Conservation (phyloP, 2,113 vertebrate species). For the Pituophis catenifer region DNA sequence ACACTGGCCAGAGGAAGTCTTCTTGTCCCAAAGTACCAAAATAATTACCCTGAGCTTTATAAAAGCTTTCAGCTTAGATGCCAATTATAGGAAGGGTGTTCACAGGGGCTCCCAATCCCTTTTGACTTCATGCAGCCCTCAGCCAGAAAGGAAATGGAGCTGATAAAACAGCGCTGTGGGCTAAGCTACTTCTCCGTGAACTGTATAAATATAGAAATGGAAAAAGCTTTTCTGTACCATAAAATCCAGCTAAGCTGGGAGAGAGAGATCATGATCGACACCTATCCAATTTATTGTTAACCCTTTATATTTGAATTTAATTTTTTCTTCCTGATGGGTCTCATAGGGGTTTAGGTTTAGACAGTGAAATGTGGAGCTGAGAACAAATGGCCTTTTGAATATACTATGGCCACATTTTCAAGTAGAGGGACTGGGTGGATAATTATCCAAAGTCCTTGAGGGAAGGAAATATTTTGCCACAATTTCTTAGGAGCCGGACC, state of each 20-base stretch:
- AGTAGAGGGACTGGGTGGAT: background rate
- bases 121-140: background rate
- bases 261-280: background rate
- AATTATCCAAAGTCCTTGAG: background rate
- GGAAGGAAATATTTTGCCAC: background rate
- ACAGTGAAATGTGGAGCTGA: background rate
- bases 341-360: background rate
- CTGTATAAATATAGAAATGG: background rate
- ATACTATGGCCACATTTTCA: background rate
- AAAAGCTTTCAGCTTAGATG: background rate
- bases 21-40: background rate
- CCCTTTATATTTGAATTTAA: background rate
- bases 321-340: background rate
- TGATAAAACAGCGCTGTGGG: background rate
- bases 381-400: background rate
- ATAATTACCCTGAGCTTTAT: background rate
- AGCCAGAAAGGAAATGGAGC: background rate
- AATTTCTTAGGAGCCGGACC: background rate
- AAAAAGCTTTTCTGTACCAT: background rate
- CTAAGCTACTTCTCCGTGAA: background rate
- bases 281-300: background rate
- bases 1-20: background rate
- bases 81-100: background rate
- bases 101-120: background rate
- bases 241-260: background rate